Percentiles rank a stretch among this genome's conserved stretches.
Conservation (phyloP, 2,113 vertebrate species). For the Haemorhous mexicanus region DNA sequence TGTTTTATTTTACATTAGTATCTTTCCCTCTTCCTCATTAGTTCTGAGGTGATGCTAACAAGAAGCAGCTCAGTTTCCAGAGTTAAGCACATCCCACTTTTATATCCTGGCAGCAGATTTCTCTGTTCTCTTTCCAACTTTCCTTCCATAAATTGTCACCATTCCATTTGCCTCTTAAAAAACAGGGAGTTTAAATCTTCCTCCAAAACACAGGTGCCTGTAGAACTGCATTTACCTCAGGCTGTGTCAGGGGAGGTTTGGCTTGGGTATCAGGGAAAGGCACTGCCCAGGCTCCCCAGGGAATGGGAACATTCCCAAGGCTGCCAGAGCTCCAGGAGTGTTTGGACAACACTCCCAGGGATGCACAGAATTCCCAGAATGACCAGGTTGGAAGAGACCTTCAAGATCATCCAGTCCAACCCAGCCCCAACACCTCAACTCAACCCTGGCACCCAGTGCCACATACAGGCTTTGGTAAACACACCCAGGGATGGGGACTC, state of each 20-base stretch:
- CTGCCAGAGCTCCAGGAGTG: background rate
- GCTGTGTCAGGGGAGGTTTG: background rate
- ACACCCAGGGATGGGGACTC: too few relatives aligned
- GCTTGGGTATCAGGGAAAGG: background rate
- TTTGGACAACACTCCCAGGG: background rate
- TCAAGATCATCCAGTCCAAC: too few relatives aligned
- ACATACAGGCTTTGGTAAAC: too few relatives aligned
- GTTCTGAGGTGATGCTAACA: background rate
- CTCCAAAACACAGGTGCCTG: background rate
- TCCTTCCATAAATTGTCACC: background rate
- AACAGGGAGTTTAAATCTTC: background rate
- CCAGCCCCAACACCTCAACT: too few relatives aligned
- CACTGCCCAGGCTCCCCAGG: background rate
- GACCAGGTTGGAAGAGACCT: too few relatives aligned
- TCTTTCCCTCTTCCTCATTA: background rate
- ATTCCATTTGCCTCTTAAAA: background rate
- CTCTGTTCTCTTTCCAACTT: background rate
- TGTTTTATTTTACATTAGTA: background rate
- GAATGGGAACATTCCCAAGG: background rate
- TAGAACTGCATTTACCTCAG: background rate
- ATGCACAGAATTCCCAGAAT: too few relatives aligned
- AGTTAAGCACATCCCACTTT: background rate
- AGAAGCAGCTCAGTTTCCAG: background rate
- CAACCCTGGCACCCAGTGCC: too few relatives aligned
- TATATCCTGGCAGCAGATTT: background rate